A percentile compares a stretch with the other conserved stretches of the same genome.
phyloP scores from a whole-genome alignment of 1,140 invertebrate genomes.

The Pseudobourletiella spinata region DNA sequence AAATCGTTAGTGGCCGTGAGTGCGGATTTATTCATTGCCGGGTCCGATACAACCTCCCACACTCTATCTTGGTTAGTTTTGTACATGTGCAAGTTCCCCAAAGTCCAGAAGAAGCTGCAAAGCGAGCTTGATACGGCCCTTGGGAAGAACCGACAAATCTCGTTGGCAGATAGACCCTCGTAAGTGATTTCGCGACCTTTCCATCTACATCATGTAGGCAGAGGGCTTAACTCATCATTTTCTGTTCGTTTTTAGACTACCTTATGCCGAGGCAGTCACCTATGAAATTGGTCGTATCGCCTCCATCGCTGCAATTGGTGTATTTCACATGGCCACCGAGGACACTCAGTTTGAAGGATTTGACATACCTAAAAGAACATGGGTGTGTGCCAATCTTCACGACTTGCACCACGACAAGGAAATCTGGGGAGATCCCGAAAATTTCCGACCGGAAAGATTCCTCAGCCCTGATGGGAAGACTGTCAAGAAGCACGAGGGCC shows the following conservation, averaged over 20 bases:
- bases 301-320: background rate
- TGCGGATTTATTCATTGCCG: slow-evolving; percentile 1
- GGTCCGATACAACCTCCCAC: slow-evolving; percentile 1
- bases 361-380: background rate
- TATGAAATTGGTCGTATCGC: background rate
- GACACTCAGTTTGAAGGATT: background rate
- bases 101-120: slow-evolving; percentile 11
- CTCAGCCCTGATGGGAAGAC: slow-evolving; percentile 31
- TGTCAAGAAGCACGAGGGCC: slow-evolving; percentile 1
- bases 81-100: slow-evolving; percentile 6
- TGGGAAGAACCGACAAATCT: background rate
- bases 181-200: background rate
- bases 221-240: too few relatives aligned
- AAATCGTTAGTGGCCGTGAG: background rate
- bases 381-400: background rate
- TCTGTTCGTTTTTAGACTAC: background rate
- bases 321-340: background rate
- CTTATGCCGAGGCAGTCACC: background rate
- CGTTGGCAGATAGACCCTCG: background rate
- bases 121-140: background rate
- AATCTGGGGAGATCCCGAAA: slow-evolving; percentile 38
- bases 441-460: slow-evolving; percentile 45
- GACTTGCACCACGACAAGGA: slow-evolving; percentile 8
- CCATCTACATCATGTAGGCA: background rate
- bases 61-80: slow-evolving; percentile 4